Evolutionary conservation across 2,888 invertebrate genomes (phyloP).

Genomic region (Idaea aversata): DNA sequence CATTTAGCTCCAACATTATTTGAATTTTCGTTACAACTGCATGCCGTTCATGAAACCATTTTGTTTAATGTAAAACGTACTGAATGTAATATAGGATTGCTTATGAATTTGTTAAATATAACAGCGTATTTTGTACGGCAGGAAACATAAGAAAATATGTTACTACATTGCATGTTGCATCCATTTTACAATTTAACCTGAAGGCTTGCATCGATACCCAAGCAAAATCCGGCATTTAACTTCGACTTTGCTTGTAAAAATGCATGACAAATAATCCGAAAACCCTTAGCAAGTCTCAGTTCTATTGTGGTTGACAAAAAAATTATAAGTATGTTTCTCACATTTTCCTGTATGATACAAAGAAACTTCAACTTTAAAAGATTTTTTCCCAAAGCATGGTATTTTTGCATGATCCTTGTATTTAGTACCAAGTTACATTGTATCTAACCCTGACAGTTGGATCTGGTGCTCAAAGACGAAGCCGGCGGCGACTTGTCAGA

Average conservation of each 20-base stretch:
- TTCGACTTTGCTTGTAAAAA: neutral
- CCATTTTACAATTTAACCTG: conserved; percentile 9
- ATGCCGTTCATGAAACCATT: neutral
- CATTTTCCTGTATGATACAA: conserved; percentile 13
- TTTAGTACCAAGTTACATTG: conserved; percentile 40
- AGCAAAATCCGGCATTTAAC: neutral
- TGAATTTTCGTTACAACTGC: neutral
- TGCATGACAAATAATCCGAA: neutral
- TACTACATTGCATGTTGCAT: conserved; percentile 32
- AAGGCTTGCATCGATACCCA: neutral
- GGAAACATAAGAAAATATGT: conserved; percentile 31
- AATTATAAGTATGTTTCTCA: conserved; percentile 23
- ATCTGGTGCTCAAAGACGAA: conserved; percentile 96
- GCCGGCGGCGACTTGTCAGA: conserved; percentile 96
- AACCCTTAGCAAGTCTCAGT: neutral
- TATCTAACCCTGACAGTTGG: conserved; percentile 84
- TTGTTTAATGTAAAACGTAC: neutral
- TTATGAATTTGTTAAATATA: neutral
- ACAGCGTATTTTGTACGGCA: conserved; percentile 47
- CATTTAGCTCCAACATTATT: neutral
- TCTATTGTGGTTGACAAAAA: neutral
- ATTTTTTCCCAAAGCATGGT: conserved; percentile 16
- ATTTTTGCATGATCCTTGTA: conserved; percentile 33
- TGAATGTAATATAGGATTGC: neutral
- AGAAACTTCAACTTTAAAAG: conserved; percentile 4